Conservation (phyloP, 2,113 vertebrate genomes). For the Rhinoderma darwinii region DNA sequence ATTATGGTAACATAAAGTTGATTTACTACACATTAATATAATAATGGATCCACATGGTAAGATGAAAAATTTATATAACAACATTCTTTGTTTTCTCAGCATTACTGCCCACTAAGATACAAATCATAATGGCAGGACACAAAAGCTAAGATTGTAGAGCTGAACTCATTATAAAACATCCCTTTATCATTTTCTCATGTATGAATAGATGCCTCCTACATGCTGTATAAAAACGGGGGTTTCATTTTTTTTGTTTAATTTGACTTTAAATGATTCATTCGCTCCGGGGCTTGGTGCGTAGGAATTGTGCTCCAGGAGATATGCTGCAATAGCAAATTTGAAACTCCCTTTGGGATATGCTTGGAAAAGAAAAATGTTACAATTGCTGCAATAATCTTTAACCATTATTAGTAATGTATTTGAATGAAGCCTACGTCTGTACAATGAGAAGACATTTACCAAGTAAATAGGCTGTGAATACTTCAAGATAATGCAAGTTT, state of each 20-base stretch:
- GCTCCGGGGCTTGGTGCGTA: conserved; percentile 11
- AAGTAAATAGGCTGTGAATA: not conserved
- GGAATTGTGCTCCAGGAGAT: conserved; percentile 29
- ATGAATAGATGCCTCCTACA: conserved; percentile 11
- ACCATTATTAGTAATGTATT: conserved; percentile 9
- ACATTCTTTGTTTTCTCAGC: not conserved
- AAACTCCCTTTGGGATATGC: conserved; percentile 26
- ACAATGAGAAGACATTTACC: not conserved
- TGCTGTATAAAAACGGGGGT: not conserved
- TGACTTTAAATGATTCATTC: conserved; percentile 17
- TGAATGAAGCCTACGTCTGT: not conserved
- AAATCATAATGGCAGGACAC: conserved; percentile 11
- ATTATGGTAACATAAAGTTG: not conserved
- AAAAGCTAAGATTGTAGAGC: not conserved
- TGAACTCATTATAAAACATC: not conserved
- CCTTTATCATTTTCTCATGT: not conserved
- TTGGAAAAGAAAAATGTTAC: conserved; percentile 3
- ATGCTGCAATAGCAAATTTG: conserved; percentile 33
- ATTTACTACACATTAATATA: not conserved
- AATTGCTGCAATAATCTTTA: conserved; percentile 26
- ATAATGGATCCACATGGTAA: not conserved
- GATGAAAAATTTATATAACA: not conserved
- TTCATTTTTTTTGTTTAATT: conserved; percentile 7
- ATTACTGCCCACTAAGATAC: not conserved
- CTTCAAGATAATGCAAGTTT: not conserved